Evolutionary conservation across 2,888 invertebrate species (phyloP).

Genomic region (Cancer borealis): DNA sequence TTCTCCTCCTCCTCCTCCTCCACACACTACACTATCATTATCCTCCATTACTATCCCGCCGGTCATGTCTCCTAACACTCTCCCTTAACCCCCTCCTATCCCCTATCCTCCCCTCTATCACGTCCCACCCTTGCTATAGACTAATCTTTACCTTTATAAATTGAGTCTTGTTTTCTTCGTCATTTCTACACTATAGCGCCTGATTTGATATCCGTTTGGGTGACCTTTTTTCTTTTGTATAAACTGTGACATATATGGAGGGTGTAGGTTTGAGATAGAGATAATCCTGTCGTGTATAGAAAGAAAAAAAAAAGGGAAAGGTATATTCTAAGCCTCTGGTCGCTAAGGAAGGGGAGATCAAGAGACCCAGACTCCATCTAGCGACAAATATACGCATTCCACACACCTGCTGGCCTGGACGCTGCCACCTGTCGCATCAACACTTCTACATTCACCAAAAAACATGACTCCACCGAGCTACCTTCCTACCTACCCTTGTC

Average conservation of each 20-base stretch:
- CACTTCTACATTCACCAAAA: background rate
- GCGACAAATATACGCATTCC: background rate
- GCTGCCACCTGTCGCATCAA: background rate
- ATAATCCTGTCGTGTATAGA: background rate
- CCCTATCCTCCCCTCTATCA: background rate
- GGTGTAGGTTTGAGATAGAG: background rate
- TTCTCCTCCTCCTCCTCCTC: background rate
- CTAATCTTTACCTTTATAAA: background rate
- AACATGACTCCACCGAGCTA: background rate
- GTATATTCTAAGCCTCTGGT: background rate
- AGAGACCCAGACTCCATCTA: background rate
- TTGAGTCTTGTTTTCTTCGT: background rate
- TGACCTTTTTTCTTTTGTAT: background rate
- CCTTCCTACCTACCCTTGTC: background rate
- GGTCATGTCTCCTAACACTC: background rate
- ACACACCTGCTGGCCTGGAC: too few relatives aligned
- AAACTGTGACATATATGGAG: background rate
- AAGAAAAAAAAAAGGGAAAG: background rate
- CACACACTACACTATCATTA: background rate
- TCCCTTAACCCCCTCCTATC: too few relatives aligned
- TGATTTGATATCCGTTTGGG: background rate
- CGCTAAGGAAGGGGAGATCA: background rate
- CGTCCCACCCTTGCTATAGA: background rate
- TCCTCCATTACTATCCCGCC: conserved; percentile 3
- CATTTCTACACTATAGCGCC: background rate